phyloP scores from a whole-genome alignment of 2,113 vertebrate species.

The Thymallus thymallus region DNA sequence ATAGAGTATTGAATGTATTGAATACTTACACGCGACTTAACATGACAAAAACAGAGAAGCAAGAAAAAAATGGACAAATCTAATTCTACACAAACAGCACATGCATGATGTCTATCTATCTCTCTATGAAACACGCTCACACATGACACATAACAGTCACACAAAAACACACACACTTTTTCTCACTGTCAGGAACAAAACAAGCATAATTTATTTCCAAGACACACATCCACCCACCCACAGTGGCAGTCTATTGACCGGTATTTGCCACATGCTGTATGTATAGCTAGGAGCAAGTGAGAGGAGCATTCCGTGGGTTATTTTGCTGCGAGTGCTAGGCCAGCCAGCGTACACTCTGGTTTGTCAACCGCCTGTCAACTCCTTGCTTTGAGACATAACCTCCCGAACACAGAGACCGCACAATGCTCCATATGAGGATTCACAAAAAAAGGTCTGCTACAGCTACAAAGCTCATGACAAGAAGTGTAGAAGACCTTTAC shows the following conservation, averaged over 20 bases:
- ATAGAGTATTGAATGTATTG: background rate
- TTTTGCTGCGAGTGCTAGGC: slow-evolving; percentile 73
- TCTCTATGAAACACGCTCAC: background rate
- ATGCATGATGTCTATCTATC: slow-evolving; percentile 17
- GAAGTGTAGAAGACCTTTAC: slow-evolving; percentile 64
- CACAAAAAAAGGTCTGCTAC: slow-evolving; percentile 67
- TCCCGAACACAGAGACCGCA: slow-evolving; percentile 59
- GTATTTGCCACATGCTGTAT: slow-evolving; percentile 76
- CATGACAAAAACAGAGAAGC: slow-evolving; percentile 28
- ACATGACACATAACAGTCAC: slow-evolving; percentile 5
- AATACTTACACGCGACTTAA: slow-evolving; percentile 36
- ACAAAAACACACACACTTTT: slow-evolving; percentile 17
- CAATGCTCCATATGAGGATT: slow-evolving; percentile 36
- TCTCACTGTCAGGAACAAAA: slow-evolving; percentile 4
- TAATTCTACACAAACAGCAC: slow-evolving; percentile 20
- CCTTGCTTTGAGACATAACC: slow-evolving; percentile 75
- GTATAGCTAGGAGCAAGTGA: slow-evolving; percentile 68
- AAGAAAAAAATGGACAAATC: slow-evolving; percentile 29
- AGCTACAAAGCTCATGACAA: slow-evolving; percentile 56
- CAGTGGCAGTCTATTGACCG: slow-evolving; percentile 62
- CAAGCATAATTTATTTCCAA: background rate
- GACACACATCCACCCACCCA: slow-evolving; percentile 15
- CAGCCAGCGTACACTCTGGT: slow-evolving; percentile 71
- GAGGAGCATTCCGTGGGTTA: slow-evolving; percentile 59
- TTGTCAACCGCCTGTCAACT: slow-evolving; percentile 76